Percentiles rank a stretch among this genome's conserved stretches.
phyloP scores from a whole-genome alignment of 2,888 invertebrate species.

The Tortricodes alternella region DNA sequence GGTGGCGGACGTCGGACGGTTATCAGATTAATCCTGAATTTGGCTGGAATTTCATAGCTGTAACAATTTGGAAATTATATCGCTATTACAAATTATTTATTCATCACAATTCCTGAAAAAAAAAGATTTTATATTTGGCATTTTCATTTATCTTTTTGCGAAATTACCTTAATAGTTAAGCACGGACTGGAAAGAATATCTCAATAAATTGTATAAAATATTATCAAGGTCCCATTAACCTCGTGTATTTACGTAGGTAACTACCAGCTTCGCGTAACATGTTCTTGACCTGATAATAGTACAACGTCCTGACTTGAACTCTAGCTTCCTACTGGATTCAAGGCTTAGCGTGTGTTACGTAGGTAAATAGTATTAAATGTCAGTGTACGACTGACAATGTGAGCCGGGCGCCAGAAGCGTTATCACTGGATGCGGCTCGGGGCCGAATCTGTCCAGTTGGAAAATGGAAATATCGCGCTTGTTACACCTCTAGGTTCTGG shows the following conservation, averaged over 20 bases:
- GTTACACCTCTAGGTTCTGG: slow-evolving; percentile 47
- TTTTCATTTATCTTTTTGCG: background rate
- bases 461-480: slow-evolving; percentile 45
- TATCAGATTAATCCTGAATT: background rate
- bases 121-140: no score
- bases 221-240: slow-evolving; percentile 12
- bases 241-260: slow-evolving; percentile 13
- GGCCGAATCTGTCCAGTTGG: slow-evolving; percentile 50
- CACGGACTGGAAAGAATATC: background rate
- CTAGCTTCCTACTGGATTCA: slow-evolving; percentile 21
- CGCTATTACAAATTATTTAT: no score
- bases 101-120: no score
- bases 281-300: slow-evolving; percentile 25
- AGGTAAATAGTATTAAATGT: background rate
- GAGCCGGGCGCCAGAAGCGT: background rate
- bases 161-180: background rate
- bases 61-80: no score
- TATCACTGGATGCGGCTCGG: slow-evolving; percentile 39
- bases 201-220: background rate
- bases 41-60: background rate
- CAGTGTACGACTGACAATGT: background rate
- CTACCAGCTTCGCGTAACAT: slow-evolving; percentile 7
- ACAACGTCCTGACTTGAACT: slow-evolving; percentile 23
- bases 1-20: background rate
- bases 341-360: slow-evolving; percentile 16